Evolutionary conservation across 2,888 invertebrate species (phyloP).

Genomic region (Nymphalis c-album): DNA sequence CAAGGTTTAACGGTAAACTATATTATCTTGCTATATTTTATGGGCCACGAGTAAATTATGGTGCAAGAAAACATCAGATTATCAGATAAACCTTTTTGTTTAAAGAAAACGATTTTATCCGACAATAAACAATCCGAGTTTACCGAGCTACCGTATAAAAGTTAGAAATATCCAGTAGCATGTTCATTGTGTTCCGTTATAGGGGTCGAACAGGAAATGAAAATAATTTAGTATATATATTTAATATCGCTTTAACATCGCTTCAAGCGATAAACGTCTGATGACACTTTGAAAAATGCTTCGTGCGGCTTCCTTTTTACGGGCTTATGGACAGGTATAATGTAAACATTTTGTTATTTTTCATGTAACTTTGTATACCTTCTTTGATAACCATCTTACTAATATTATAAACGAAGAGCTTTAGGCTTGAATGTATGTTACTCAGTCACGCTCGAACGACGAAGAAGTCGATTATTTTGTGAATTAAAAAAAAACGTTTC

Average conservation of each 20-base stretch:
- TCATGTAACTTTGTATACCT: slow-evolving; percentile 1
- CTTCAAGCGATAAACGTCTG: slow-evolving; percentile 8
- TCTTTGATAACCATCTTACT: neutral
- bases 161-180: slow-evolving; percentile 46
- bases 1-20: slow-evolving; percentile 50
- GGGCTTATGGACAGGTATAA: slow-evolving; percentile 65
- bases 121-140: slow-evolving; percentile 63
- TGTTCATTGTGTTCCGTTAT: slow-evolving; percentile 30
- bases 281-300: slow-evolving; percentile 56
- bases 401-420: too few relatives aligned
- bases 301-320: slow-evolving; percentile 72
- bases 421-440: too few relatives aligned
- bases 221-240: slow-evolving; percentile 2
- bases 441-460: too few relatives aligned
- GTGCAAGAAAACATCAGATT: slow-evolving; percentile 51
- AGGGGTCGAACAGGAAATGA: slow-evolving; percentile 9
- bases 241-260: neutral
- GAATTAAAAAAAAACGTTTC: too few relatives aligned
- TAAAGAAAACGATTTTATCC: slow-evolving; percentile 55
- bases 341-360: slow-evolving; percentile 1
- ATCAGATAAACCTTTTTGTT: slow-evolving; percentile 62
- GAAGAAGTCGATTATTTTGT: too few relatives aligned
- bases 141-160: slow-evolving; percentile 56
- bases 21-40: slow-evolving; percentile 60
- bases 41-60: slow-evolving; percentile 57